Base-by-base conservation (phyloP, 2,113 vertebrate genomes). In the Oncorhynchus keta region DNA sequence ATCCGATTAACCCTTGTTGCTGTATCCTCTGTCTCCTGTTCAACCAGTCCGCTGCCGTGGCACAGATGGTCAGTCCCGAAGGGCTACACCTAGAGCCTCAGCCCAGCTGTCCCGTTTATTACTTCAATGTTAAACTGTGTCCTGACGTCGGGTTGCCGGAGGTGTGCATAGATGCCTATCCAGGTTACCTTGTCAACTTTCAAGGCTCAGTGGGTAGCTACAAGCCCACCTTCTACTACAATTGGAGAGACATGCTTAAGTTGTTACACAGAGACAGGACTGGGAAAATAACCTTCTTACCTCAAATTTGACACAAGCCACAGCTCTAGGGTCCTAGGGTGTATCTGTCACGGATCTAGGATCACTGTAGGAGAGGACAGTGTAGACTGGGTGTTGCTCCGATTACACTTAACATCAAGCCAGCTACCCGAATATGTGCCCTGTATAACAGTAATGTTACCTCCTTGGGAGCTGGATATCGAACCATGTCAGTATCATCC, bases 1-100 rank as follows among this genome's bases (percentile, higher is more conserved):
- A 6, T 2, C 67, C 1, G 30, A 35, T 68, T 0, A 30, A 45
- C 7, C 14, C 26, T 1, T 68, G 14, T 68, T 8, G 14, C 30
- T 68, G 67, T 35, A 68, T 68, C 18, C 32, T 68, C 6, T 68
- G 67, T 68, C 67, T 68, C 28, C 30, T 68, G 2, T 68, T 68
- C 18, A 68, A 68, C 30, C 67, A 68, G 32, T 68, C 67, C 0
- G 30, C 67, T 0, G 67, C 32, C 4, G 3, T 68, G 0, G 32
- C 13, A 35, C 67, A 68, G 5, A 35, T 68, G 30, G 12, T 39
- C 4, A 68, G 32, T 12, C 18, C 30, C 4, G 30, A 30, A 13
- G 0, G 30, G 0, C 30, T 68, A 20, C 18, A 16, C 13, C 26
- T 68, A 8, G 26, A 68, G 26, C 16, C 67, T 20, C 30, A 35